These are phyloP conservation scores for Ichneumoninae sp. DNA, from an alignment of 2,888 invertebrate genomes.

Conservation along the genomic window DNA sequence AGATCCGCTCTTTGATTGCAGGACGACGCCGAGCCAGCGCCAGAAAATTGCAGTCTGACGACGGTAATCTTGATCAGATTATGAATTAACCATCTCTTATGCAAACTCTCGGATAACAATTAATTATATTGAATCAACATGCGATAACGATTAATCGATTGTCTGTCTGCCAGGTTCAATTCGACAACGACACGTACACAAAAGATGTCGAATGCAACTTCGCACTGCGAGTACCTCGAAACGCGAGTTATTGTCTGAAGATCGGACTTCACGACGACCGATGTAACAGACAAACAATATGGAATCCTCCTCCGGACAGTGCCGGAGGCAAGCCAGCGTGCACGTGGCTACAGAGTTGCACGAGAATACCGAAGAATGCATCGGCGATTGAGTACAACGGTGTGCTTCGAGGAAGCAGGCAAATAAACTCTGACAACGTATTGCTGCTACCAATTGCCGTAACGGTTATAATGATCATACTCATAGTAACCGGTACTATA, in stretches of 20 bases:
- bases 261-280: constrained; percentile 68
- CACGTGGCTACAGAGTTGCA: constrained; percentile 66
- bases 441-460: constrained; percentile 60
- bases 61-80: constrained; percentile 50
- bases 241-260: constrained; percentile 65
- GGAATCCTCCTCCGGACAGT: constrained; percentile 67
- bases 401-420: constrained; percentile 41
- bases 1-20: constrained; percentile 33
- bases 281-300: constrained; percentile 66
- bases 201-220: constrained; percentile 66
- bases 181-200: constrained; percentile 48
- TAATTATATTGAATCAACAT: not conserved
- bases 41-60: constrained; percentile 54
- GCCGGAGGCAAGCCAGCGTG: constrained; percentile 50
- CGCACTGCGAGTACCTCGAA: constrained; percentile 26
- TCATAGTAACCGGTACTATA: constrained; percentile 46
- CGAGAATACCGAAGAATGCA: constrained; percentile 37
- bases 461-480: constrained; percentile 52
- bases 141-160: not conserved
- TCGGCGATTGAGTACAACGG: constrained; percentile 57
- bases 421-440: constrained; percentile 12
- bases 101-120: not conserved
- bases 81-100: not conserved
- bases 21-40: constrained; percentile 21
- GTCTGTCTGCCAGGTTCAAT: constrained; percentile 11